phyloP scores from a whole-genome alignment of 2,113 vertebrate genomes.

The Neolamprologus ventralis region DNA sequence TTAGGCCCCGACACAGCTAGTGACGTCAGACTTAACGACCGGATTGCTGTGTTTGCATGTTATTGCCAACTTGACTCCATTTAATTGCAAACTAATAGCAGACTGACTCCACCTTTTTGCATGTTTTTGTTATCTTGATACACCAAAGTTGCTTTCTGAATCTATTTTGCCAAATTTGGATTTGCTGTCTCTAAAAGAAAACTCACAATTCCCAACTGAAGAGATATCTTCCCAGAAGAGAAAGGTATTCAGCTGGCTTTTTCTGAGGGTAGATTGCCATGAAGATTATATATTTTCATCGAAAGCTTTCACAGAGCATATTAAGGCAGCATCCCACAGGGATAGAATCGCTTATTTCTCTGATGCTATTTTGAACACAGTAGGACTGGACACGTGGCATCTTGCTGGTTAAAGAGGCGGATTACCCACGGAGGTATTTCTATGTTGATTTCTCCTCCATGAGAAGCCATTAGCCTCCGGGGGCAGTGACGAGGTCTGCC shows the following conservation, averaged over 20 bases:
- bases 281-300: conserved; percentile 25
- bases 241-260: background rate
- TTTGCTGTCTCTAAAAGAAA: background rate
- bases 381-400: conserved; percentile 26
- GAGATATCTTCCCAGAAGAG: background rate
- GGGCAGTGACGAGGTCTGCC: conserved; percentile 63
- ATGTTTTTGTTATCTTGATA: background rate
- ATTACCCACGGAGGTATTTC: conserved; percentile 62
- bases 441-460: conserved; percentile 65
- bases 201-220: background rate
- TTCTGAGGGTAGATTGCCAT: background rate
- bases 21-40: too few species aligned
- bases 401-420: conserved; percentile 61
- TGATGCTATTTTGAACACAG: conserved; percentile 57
- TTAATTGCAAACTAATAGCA: background rate
- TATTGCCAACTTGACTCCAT: background rate
- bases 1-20: too few species aligned
- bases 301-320: conserved; percentile 16
- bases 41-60: background rate
- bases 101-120: background rate
- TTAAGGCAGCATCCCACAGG: conserved; percentile 28
- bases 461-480: conserved; percentile 66
- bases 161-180: background rate
- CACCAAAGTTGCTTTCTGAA: background rate
- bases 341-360: conserved; percentile 33